Evolutionary conservation across 2,113 vertebrate genomes (phyloP), one percentile per base, ranked within the genome.

Genomic region (Centrocercus urophasianus): DNA sequence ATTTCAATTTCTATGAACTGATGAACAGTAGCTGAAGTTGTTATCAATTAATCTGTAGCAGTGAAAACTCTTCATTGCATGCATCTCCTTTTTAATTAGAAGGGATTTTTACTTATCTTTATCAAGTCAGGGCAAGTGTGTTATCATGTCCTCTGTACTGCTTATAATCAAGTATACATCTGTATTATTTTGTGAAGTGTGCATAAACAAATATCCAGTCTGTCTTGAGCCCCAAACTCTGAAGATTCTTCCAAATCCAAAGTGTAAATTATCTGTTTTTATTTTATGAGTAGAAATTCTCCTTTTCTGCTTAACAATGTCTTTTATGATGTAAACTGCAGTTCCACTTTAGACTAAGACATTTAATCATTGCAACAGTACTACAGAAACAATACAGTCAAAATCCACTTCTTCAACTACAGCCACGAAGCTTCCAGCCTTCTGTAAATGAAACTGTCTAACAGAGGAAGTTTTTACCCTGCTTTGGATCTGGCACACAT

Each of bases 11-110:
- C 80, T 90, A 60, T 14, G 77, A 83, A 80, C 83, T 97, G 94
- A 97, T 88, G 77, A 92, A 93, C 66, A 94, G 83, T 80, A 60
- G 22, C 91, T 82, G 74, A 95, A 92, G 87, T 88, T 91, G 74
- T 95, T 96, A 96, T 97, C 97, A 93, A 47, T 97, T 98, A 93
- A 97, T 96, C 96, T 97, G 86, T 76, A 91, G 36, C 96, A 97
- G 97, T 96, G 94, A 96, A 97, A 97, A 95, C 70, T 96, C 88
- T 97, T 96, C 91, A 91, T 97, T 97, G 96, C 93, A 78, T 95
- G 16, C 4, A 90, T 96, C 70, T 95, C 82, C 86, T 93, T 96
- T 90, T 97, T 98, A 96, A 97, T 97, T 97, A 95, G 95, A 93
- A 91, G 89, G 93, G 89, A 91, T 96, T 97, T 97, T 97, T 95